Base-by-base conservation (phyloP, 1,140 invertebrate genomes). In the Apis mellifera region DNA sequence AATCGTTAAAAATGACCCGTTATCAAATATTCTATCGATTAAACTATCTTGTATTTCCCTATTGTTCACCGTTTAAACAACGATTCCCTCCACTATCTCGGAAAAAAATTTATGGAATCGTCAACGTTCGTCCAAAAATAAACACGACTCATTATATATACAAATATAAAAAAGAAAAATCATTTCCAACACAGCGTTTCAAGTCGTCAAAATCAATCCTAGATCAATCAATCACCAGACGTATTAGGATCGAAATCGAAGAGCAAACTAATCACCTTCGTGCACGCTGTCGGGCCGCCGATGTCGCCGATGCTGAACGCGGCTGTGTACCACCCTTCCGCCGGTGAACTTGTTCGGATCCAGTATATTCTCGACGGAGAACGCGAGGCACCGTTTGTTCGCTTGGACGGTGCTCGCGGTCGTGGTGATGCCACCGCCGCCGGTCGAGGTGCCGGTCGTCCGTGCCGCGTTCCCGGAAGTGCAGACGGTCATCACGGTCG, bases 291-390 rank as follows among this genome's bases (percentile, higher is more conserved):
- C 92, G 65, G 90, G 89, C 77, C 93, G 93, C 90, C 93, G 95
- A 78, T 93, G 93, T 80, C 93, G 93, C 52, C 90, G 91, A 83
- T 90, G 91, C 79, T 87, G 90, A 52, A 91, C 77, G 78, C 90
- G 84, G 55, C 73, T 86, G 69, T 89, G 86, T n/a, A 93, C 84
- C 54, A 90, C 84, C 54, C 90, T 91, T 86, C 91, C 94, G 8
- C 97, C 97, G 13, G 97, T 98, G 91, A 98, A 98, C 92, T 98
- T 98, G 82, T 96, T 98, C 0, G 97, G 97, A 91, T 98, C 97
- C 55, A 98, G 94, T 78, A 98, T 98, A 91, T 98, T 98, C 93
- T 98, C 97, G 9, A 98, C 97, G 8, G 97, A 98, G 93, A 98
- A 98, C 0, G 97, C 96, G 71, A 98, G 93, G 68, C 96, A 94